Conservation (phyloP, 1,140 invertebrate genomes). For the Heliconius eleuchia region DNA sequence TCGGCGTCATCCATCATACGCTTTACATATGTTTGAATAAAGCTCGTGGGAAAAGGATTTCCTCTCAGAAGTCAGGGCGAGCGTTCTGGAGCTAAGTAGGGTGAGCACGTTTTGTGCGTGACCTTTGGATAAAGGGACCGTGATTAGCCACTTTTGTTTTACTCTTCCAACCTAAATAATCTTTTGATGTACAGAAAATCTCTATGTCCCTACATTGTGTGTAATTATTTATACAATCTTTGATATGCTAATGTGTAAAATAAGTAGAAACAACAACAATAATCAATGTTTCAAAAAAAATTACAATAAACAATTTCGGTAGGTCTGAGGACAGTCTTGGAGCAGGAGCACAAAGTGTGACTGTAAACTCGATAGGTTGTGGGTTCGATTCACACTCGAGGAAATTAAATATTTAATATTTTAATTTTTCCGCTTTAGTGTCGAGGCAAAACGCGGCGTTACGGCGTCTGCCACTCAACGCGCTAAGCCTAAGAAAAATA, state of each 20-base stretch:
- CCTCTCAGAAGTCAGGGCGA: conserved; percentile 76
- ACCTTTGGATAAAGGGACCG: conserved; percentile 31
- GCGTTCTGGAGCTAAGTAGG: conserved; percentile 56
- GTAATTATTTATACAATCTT: neutral
- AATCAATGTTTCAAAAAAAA: no score
- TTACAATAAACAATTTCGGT: no score
- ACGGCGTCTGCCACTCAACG: no score
- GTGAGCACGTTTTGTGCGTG: conserved; percentile 50
- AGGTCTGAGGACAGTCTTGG: no score
- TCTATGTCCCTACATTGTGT: neutral
- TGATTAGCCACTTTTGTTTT: conserved; percentile 32
- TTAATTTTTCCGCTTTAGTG: no score
- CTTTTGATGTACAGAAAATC: neutral
- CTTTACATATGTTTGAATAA: conserved; percentile 82
- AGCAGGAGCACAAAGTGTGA: no score
- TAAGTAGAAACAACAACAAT: neutral
- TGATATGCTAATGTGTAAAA: neutral
- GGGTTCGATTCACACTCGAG: neutral
- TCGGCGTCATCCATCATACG: conserved; percentile 78
- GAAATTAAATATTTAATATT: no score
- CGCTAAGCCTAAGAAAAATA: no score
- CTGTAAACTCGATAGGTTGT: no score
- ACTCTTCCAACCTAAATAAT: neutral
- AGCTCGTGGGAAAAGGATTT: conserved; percentile 81
- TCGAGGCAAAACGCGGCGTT: no score